A percentile compares a stretch with the other conserved stretches of the same genome.
Conservation (phyloP, 2,888 invertebrate genomes). For the Polyploca ridens region DNA sequence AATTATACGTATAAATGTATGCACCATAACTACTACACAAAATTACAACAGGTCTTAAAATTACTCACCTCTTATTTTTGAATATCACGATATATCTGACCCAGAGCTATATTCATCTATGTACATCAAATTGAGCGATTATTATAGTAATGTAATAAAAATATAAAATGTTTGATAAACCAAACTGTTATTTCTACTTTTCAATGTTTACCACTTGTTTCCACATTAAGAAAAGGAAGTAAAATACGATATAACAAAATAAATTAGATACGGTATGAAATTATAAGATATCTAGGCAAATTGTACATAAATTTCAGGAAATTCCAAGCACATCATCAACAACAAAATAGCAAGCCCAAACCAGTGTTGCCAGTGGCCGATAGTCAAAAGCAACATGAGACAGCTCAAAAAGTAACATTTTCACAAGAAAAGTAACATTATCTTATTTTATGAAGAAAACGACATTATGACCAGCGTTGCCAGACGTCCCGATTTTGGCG, state of each 20-base stretch:
- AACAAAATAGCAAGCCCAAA: slow-evolving; percentile 21
- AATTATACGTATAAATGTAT: not conserved
- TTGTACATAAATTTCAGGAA: not conserved
- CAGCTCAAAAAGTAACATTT: no score
- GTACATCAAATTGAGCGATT: not conserved
- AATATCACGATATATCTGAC: not conserved
- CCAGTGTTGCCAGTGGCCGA: no score
- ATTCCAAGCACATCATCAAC: slow-evolving; percentile 17
- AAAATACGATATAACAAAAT: slow-evolving; percentile 17
- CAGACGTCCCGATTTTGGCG: no score
- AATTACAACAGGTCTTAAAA: not conserved
- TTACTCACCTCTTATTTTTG: not conserved
- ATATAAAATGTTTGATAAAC: not conserved
- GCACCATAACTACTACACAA: not conserved
- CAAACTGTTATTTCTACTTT: slow-evolving; percentile 1
- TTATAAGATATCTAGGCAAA: not conserved
- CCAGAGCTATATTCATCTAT: not conserved
- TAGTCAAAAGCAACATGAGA: no score
- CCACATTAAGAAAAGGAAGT: slow-evolving; percentile 21
- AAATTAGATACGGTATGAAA: slow-evolving; percentile 15
- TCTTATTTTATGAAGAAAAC: no score
- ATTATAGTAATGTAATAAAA: not conserved
- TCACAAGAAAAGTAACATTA: no score
- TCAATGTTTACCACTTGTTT: not conserved
- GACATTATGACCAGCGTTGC: no score